Evolutionary conservation across 2,797 vertebrate genomes (phyloP), one percentile per base, ranked within the genome.

Genomic region (Neostethus bicornis): DNA sequence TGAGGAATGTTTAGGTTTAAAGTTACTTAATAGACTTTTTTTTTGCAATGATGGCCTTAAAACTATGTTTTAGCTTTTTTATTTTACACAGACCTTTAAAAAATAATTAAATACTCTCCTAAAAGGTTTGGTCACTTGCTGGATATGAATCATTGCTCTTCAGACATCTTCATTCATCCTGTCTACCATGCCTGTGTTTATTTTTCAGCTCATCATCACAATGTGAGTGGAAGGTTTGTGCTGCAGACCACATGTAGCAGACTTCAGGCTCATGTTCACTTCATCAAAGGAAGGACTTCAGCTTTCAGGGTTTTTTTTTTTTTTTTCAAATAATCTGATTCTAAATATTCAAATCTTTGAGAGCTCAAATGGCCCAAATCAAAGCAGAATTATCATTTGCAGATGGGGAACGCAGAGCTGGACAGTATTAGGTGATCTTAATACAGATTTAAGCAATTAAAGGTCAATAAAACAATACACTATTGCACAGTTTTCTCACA

Each of bases 1-100:
- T 88, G 87, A 85, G 84, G 85, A 90, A 88, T 87, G 77, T 83
- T 66, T 67, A 69, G 67, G 37, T 63, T 74, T 75, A 74, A 62
- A 62, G 75, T 66, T 61, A 44, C 61, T 72, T 57, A 61, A 59
- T 19, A 14, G 46, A 39, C 29, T 23, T 31, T 28, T 32, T 58
- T 57, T 17, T 26, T 31, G 31, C 31, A 31, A 17, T 68, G 55
- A 49, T 7, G 37, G 57, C 17, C 46, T 10, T 2, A 55, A 37
- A 20, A 55, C 1, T 14, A 26, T 19, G 17, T 34, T 17, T 57
- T 8, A 34, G n/a, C 47, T 21, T 25, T 20, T 9, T 31, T 2
- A 13, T 5, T 20, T 2, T n/a, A n/a, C n/a, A n/a, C n/a, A n/a
- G 42, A 26, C 26, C 28, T 35, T n/a, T 41, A 17, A 46, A 14